Percentiles rank a stretch among this genome's conserved stretches.
phyloP scores from a whole-genome alignment of 2,888 invertebrate genomes.

The Allophyes oxyacanthae region DNA sequence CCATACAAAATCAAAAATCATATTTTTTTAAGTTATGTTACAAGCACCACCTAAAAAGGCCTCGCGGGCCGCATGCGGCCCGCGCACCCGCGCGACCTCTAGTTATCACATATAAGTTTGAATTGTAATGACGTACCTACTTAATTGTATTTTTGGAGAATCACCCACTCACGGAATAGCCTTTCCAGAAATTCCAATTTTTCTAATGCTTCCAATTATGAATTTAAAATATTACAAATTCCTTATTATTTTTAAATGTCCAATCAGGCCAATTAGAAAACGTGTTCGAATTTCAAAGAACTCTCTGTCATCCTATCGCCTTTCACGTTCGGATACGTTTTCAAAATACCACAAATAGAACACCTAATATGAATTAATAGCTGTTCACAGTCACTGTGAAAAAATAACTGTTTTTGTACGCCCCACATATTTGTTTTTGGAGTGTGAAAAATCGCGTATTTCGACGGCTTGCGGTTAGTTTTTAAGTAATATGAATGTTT shows the following conservation, averaged over 20 bases:
- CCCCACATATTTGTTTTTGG: constrained; percentile 82
- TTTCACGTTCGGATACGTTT: constrained; percentile 57
- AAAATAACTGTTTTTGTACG: constrained; percentile 75
- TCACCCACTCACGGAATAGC: too few species aligned
- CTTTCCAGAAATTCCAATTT: too few species aligned
- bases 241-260: constrained; percentile 12
- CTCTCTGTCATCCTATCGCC: constrained; percentile 47
- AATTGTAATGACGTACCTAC: too few species aligned
- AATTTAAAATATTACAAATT: constrained; percentile 14
- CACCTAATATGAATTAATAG: constrained; percentile 84
- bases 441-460: constrained; percentile 87
- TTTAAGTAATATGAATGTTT: constrained; percentile 86
- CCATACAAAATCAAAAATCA: too few species aligned
- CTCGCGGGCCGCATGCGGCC: too few species aligned
- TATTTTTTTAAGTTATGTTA: too few species aligned
- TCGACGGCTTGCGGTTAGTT: constrained; percentile 80
- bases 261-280: constrained; percentile 57
- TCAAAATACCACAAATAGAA: constrained; percentile 59
- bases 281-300: constrained; percentile 76
- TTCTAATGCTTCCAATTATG: too few species aligned
- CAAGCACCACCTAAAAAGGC: too few species aligned
- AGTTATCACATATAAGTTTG: too few species aligned
- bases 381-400: constrained; percentile 63
- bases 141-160: too few species aligned
- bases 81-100: too few species aligned